Conservation (phyloP, 2,797 vertebrate genomes). For the Falco berigora region DNA sequence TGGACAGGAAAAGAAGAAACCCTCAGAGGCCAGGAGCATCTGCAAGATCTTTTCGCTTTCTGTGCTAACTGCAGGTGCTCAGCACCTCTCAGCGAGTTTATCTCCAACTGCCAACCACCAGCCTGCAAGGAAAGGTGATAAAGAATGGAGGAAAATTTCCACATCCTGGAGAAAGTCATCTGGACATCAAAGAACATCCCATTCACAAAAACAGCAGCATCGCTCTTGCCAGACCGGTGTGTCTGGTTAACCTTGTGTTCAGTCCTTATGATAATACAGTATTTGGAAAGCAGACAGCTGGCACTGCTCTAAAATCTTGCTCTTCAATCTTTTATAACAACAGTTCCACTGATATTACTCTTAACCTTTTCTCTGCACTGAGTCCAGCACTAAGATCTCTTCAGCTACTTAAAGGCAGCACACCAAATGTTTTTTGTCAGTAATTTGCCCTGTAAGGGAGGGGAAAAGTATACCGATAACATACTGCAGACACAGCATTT, state of each 20-base stretch:
- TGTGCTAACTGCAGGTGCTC: neutral
- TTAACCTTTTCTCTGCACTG: neutral
- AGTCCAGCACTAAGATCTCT: neutral
- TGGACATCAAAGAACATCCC: conserved; percentile 36
- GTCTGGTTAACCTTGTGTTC: conserved; percentile 67
- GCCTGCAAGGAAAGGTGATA: neutral
- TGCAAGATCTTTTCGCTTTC: neutral
- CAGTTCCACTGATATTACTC: conserved; percentile 16
- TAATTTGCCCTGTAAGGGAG: neutral
- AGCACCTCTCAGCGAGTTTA: neutral
- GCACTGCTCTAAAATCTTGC: conserved; percentile 43
- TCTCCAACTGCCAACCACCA: neutral
- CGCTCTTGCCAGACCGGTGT: neutral
- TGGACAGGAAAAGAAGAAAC: neutral
- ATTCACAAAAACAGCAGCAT: conserved; percentile 39
- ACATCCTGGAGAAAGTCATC: conserved; percentile 30
- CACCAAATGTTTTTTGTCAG: neutral
- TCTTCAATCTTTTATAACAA: conserved; percentile 60
- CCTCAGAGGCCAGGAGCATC: neutral
- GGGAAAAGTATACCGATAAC: neutral
- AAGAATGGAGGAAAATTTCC: neutral
- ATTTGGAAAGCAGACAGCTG: conserved; percentile 73
- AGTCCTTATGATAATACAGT: conserved; percentile 44
- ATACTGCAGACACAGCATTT: neutral
- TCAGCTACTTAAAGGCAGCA: neutral